Conservation (phyloP, 1,140 invertebrate species). For the Zaprionus taronus region DNA sequence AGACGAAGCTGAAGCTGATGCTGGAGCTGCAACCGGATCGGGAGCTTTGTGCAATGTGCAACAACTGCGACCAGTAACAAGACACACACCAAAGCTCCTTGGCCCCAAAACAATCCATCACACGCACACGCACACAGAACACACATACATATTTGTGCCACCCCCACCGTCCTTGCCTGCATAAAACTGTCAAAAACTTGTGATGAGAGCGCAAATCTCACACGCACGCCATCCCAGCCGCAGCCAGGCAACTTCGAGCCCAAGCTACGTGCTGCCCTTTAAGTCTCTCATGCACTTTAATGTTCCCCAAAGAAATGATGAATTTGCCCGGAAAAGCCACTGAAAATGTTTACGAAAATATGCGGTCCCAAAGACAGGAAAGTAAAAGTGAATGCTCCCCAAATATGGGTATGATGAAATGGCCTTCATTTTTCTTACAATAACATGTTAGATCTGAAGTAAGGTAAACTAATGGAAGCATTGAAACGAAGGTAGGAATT, state of each 20-base stretch:
- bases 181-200: slow-evolving; percentile 72
- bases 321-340: slow-evolving; percentile 59
- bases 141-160: not conserved
- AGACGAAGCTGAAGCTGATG: not conserved
- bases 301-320: slow-evolving; percentile 54
- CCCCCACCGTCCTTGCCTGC: slow-evolving; percentile 30
- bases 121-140: slow-evolving; percentile 18
- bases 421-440: slow-evolving; percentile 56
- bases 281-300: slow-evolving; percentile 27
- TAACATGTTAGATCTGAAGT: slow-evolving; percentile 43
- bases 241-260: not conserved
- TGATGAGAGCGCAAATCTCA: slow-evolving; percentile 38
- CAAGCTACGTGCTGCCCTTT: slow-evolving; percentile 35
- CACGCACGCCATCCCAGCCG: slow-evolving; percentile 16
- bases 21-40: not conserved
- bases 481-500: not conserved
- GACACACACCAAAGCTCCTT: slow-evolving; percentile 20
- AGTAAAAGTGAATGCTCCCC: slow-evolving; percentile 53
- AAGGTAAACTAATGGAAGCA: slow-evolving; percentile 51
- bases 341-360: slow-evolving; percentile 68
- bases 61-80: slow-evolving; percentile 34
- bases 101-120: slow-evolving; percentile 63
- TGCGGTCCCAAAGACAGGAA: slow-evolving; percentile 46
- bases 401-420: slow-evolving; percentile 61
- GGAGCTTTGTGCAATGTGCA: slow-evolving; percentile 23